These are phyloP conservation scores for Natator depressus DNA, from an alignment of 2,113 vertebrate genomes.

Conservation along the genomic window DNA sequence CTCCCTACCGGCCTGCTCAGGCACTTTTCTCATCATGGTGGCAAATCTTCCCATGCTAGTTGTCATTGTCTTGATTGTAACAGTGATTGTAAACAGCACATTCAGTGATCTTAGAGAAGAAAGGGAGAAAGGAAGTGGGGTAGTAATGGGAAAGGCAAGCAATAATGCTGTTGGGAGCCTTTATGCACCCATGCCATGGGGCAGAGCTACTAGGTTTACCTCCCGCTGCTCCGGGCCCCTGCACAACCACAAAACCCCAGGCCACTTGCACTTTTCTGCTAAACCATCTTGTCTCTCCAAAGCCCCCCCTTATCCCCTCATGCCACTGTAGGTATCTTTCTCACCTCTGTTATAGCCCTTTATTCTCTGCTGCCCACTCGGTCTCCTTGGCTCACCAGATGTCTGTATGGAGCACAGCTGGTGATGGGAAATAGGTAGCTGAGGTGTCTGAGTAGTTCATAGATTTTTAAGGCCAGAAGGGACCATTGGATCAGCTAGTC, in stretches of 20 bases:
- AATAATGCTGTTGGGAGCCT: neutral
- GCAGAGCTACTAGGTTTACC: neutral
- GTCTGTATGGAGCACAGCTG: neutral
- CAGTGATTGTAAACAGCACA: too few relatives aligned
- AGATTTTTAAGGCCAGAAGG: neutral
- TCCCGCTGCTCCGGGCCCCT: neutral
- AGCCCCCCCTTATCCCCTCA: neutral
- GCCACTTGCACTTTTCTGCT: neutral
- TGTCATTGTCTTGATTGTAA: neutral
- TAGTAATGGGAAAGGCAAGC: neutral
- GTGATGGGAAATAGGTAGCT: neutral
- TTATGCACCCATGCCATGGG: neutral
- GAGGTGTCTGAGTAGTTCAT: neutral
- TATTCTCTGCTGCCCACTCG: neutral
- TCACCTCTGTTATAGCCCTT: neutral
- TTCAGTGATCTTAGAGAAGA: too few relatives aligned
- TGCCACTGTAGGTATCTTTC: neutral
- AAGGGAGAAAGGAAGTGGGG: too few relatives aligned
- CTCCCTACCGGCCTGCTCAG: neutral
- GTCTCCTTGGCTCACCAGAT: neutral
- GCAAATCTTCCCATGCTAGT: neutral
- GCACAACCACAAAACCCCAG: neutral
- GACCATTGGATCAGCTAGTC: neutral
- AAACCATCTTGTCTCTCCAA: neutral
- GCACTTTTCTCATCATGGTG: neutral